A percentile compares a stretch with the other conserved stretches of the same genome.
phyloP scores from a whole-genome alignment of 2,113 vertebrate genomes.

The Rynchops niger region DNA sequence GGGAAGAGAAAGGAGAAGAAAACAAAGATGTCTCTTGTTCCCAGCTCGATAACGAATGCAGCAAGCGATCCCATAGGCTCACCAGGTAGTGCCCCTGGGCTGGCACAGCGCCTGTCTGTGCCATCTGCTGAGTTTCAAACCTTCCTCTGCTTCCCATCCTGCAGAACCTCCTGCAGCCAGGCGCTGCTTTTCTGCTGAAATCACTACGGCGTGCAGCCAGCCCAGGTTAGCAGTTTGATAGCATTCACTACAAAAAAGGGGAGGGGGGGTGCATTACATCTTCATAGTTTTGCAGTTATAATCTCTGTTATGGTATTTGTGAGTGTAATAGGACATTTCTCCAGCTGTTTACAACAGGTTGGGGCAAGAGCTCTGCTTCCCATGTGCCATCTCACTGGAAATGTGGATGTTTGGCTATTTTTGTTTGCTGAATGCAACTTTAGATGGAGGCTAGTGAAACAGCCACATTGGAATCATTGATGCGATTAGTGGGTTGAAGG shows the following conservation, averaged over 20 bases:
- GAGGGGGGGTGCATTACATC: not conserved
- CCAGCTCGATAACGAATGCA: not conserved
- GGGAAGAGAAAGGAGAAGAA: not conserved
- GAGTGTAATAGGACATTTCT: not conserved
- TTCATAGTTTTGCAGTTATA: not conserved
- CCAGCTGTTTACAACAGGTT: not conserved
- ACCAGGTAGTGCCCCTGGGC: not conserved
- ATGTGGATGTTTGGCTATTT: not conserved
- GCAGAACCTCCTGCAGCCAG: not conserved
- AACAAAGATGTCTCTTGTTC: not conserved
- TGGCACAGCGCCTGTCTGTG: not conserved
- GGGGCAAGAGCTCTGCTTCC: not conserved
- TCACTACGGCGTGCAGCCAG: not conserved
- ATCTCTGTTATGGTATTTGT: not conserved
- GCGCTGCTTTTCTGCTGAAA: not conserved
- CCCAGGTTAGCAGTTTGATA: not conserved
- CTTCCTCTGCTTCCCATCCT: not conserved
- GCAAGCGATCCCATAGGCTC: accelerated
- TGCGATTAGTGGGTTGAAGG: not conserved
- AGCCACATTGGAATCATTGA: not conserved
- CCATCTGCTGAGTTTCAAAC: constrained; percentile 54
- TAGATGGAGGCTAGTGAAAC: not conserved
- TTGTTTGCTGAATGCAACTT: not conserved
- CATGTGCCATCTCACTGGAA: not conserved
- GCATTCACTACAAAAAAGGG: not conserved